Conservation (phyloP, 1,140 invertebrate species). For the Melanaphis sacchari region DNA sequence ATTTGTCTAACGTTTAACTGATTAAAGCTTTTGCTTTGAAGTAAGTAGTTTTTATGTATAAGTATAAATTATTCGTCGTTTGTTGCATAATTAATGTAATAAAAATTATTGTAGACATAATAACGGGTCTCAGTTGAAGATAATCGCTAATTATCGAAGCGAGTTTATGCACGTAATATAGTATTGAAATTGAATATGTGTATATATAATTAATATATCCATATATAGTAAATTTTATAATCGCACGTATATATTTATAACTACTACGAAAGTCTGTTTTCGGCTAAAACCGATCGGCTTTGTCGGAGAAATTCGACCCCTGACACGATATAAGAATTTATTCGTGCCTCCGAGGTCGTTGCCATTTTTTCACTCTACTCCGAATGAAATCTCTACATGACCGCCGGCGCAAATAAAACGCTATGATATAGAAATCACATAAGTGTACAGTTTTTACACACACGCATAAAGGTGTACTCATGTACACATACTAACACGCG, state of each 20-base stretch:
- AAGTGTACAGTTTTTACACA: slow-evolving; percentile 11
- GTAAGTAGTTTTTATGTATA: not conserved
- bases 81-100: slow-evolving; percentile 15
- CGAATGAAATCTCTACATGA: slow-evolving; percentile 40
- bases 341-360: slow-evolving; percentile 48
- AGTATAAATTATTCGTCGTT: not conserved
- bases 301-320: slow-evolving; percentile 52
- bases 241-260: not conserved
- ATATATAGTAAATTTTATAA: not conserved
- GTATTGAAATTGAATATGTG: not conserved
- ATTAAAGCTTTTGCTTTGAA: not conserved
- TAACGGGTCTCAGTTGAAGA: not conserved
- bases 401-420: slow-evolving; percentile 45
- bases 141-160: not conserved
- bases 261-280: slow-evolving; percentile 38
- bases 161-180: not conserved
- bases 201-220: not conserved
- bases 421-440: slow-evolving; percentile 34
- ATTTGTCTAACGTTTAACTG: not conserved
- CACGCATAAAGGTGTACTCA: not conserved
- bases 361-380: slow-evolving; percentile 42
- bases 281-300: slow-evolving; percentile 14
- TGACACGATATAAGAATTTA: slow-evolving; percentile 41
- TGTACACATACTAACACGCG: not conserved
- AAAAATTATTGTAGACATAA: slow-evolving; percentile 13